Percentiles rank a stretch among this genome's conserved stretches.
phyloP scores from a whole-genome alignment of 2,113 vertebrate species.

The Acanthisitta chloris region DNA sequence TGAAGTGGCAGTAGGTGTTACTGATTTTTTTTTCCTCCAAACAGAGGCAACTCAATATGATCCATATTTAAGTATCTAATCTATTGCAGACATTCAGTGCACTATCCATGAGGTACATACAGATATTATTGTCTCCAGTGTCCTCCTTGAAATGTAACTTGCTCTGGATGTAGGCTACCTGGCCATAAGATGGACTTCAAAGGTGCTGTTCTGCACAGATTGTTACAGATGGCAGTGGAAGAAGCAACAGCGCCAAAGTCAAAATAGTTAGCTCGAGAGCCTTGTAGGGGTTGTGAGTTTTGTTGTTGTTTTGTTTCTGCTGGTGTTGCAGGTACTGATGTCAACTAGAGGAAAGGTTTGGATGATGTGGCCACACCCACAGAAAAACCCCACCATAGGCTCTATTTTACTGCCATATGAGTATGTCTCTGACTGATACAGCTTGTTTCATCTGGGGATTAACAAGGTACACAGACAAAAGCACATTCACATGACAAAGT shows the following conservation, averaged over 20 bases:
- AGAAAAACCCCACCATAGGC: neutral
- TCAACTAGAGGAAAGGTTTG: neutral
- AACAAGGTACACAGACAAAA: neutral
- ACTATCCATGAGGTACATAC: neutral
- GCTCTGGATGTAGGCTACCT: neutral
- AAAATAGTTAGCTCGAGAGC: neutral
- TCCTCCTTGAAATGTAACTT: neutral
- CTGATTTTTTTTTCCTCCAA: neutral
- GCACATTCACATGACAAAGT: neutral
- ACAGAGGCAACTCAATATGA: neutral
- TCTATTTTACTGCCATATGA: neutral
- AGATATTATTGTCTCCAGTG: neutral
- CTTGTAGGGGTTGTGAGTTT: neutral
- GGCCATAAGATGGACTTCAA: rapidly evolving
- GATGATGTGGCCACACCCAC: rapidly evolving
- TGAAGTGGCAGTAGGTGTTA: neutral
- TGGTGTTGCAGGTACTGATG: neutral
- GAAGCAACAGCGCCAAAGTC: neutral
- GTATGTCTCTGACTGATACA: neutral
- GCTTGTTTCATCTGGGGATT: neutral
- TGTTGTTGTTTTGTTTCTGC: neutral
- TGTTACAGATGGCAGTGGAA: neutral
- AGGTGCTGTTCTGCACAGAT: neutral
- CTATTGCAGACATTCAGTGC: neutral
- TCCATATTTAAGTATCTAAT: neutral